Evolutionary conservation across 2,888 invertebrate genomes (phyloP), one percentile per base, ranked within the genome.

Genomic region (Chesias legatella): DNA sequence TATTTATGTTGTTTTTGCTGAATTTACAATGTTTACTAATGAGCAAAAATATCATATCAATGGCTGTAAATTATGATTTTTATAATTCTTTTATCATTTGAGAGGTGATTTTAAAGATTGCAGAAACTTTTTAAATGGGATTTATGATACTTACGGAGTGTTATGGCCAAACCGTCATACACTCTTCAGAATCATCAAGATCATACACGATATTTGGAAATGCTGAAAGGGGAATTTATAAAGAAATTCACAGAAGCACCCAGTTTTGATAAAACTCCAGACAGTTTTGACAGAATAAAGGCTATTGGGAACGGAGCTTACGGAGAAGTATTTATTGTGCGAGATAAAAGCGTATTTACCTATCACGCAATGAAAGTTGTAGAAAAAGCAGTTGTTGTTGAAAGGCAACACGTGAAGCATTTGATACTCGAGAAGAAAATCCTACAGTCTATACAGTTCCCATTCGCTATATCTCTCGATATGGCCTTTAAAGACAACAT

Each of bases 321-420:
- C 72, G 98, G 98, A 2, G 91, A 94, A 56, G 98, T 98, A 7
- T 93, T 95, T 73, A 76, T 94, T 37, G 91, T 91, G 20, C 90
- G 90, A 75, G 91, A 94, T 59, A 94, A 91, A 79, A 65, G 70
- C 8, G 81, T 82, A 0, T 90, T 90, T 6, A 80, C 83, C n/a
- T 94, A 91, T 66, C 94, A 92, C 72, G 98, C 98, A 2, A 94
- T 97, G 90, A 98, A 98, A 88, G 92, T 96, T 35, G 89, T 98
- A 53, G 93, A 94, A 47, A 98, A 98, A 81, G 89, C 90, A 33
- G 91, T 94, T 67, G 92, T 98, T 8, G 92, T 98, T n/a, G 94
- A 95, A 75, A 91, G 93, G 63, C 95, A 95, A 71, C 96, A 97
- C 75, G 91, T 97, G n/a, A 91, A 91, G 48, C 96, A 98, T 79